A percentile compares a stretch with the other conserved stretches of the same genome.
These are phyloP conservation scores for Tachystola acroxantha DNA, from an alignment of 2,888 invertebrate species.

Conservation along the genomic window DNA sequence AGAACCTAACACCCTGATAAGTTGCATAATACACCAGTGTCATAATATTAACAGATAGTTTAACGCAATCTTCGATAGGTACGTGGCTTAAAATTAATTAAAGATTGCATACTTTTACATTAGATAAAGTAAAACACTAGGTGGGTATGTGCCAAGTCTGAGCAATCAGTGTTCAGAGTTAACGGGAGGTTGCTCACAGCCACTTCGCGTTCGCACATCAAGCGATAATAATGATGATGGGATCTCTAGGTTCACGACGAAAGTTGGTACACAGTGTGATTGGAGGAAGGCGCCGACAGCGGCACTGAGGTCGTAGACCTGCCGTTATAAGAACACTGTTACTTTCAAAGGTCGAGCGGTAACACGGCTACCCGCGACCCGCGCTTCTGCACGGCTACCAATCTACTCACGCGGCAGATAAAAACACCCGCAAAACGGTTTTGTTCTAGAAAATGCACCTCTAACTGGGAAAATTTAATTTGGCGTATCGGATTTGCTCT, in stretches of 20 bases:
- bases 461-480: not conserved
- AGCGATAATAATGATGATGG: slow-evolving; percentile 45
- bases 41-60: not conserved
- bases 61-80: not conserved
- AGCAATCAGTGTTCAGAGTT: slow-evolving; percentile 15
- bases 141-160: too few species aligned
- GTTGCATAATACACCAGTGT: not conserved
- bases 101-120: too few species aligned
- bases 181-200: slow-evolving; percentile 18
- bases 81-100: too few species aligned
- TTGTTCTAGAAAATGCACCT: too few species aligned
- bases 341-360: slow-evolving; percentile 68
- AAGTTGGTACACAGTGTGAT: slow-evolving; percentile 38
- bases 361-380: not conserved
- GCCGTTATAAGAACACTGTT: slow-evolving; percentile 60
- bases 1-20: not conserved
- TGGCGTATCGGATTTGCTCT: not conserved
- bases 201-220: slow-evolving; percentile 28
- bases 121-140: too few species aligned
- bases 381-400: not conserved
- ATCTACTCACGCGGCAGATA: not conserved
- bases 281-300: slow-evolving; percentile 40
- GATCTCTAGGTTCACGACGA: slow-evolving; percentile 50
- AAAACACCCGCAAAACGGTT: not conserved
- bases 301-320: slow-evolving; percentile 53